phyloP scores from a whole-genome alignment of 2,113 vertebrate genomes.

The Pangasianodon gigas region DNA sequence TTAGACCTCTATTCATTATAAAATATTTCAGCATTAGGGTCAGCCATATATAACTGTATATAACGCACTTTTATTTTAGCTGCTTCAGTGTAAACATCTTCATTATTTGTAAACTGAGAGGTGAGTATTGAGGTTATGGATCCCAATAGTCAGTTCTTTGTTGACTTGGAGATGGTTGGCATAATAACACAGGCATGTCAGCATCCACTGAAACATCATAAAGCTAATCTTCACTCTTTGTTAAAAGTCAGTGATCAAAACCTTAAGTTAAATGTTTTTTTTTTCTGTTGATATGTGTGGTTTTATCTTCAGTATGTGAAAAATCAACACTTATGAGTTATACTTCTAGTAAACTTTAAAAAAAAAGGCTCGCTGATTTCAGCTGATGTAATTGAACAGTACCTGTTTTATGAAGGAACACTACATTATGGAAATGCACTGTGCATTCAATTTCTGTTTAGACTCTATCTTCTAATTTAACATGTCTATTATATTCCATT shows the following conservation, averaged over 20 bases:
- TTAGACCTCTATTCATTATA: not conserved
- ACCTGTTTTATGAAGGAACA: not conserved
- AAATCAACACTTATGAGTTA: not conserved
- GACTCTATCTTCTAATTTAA: not conserved
- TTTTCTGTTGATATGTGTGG: not conserved
- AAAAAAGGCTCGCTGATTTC: not conserved
- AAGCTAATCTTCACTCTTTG: not conserved
- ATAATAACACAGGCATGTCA: conserved; percentile 49
- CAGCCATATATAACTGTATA: not conserved
- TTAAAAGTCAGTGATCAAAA: not conserved
- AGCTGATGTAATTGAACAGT: not conserved
- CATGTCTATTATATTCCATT: too few species aligned
- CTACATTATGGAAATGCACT: not conserved
- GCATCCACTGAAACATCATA: conserved; percentile 32
- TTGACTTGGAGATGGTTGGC: conserved; percentile 64
- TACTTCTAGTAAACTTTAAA: not conserved
- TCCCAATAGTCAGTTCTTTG: conserved; percentile 43
- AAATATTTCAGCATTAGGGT: not conserved
- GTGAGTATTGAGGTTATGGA: conserved; percentile 41
- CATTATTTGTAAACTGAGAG: not conserved
- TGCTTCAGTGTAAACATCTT: conserved; percentile 13
- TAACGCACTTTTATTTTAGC: conserved; percentile 15
- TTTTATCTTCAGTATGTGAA: conserved; percentile 1
- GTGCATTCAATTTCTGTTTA: not conserved
- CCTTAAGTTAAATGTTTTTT: not conserved